Percentiles rank a stretch among this genome's conserved stretches.
These are phyloP conservation scores for Danionella cerebrum DNA, from an alignment of 2,113 vertebrate genomes.

Conservation along the genomic window DNA sequence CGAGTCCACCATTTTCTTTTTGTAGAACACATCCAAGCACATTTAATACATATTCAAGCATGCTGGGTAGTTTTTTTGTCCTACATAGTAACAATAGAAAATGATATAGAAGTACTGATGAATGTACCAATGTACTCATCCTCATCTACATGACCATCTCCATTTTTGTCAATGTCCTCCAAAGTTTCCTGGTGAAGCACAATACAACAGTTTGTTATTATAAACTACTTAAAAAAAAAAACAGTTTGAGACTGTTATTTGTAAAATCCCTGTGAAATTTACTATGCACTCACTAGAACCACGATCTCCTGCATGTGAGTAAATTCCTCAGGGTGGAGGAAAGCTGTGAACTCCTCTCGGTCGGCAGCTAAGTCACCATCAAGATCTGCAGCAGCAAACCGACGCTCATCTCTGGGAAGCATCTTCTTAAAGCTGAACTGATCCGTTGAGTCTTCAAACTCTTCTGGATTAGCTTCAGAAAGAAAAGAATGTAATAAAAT, in stretches of 20 bases:
- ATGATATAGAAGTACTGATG: too few species aligned
- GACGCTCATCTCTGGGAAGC: constrained; percentile 89
- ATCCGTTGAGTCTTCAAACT: constrained; percentile 83
- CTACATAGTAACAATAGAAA: too few species aligned
- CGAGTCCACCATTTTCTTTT: too few species aligned
- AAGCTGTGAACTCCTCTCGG: constrained; percentile 89
- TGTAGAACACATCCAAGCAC: too few species aligned
- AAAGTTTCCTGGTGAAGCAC: constrained; percentile 79
- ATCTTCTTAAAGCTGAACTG: constrained; percentile 96
- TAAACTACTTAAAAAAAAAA: too few species aligned
- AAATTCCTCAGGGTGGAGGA: constrained; percentile 95
- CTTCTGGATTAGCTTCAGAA: constrained; percentile 78
- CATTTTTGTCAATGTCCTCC: constrained; percentile 95
- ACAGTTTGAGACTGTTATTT: too few species aligned
- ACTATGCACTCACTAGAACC: constrained; percentile 87
- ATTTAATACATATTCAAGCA: too few species aligned
- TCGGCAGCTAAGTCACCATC: constrained; percentile 76
- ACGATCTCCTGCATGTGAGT: constrained; percentile 96
- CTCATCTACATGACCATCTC: constrained; percentile 89
- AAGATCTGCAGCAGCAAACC: constrained; percentile 82
- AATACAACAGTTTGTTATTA: background rate
- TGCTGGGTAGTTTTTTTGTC: background rate
- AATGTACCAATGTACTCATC: constrained; percentile 96
- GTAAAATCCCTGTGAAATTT: too few species aligned
- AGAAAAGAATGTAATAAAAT: background rate